Evolutionary conservation across 2,888 invertebrate genomes (phyloP), one percentile per base, ranked within the genome.

Genomic region (Spilarctia lutea): DNA sequence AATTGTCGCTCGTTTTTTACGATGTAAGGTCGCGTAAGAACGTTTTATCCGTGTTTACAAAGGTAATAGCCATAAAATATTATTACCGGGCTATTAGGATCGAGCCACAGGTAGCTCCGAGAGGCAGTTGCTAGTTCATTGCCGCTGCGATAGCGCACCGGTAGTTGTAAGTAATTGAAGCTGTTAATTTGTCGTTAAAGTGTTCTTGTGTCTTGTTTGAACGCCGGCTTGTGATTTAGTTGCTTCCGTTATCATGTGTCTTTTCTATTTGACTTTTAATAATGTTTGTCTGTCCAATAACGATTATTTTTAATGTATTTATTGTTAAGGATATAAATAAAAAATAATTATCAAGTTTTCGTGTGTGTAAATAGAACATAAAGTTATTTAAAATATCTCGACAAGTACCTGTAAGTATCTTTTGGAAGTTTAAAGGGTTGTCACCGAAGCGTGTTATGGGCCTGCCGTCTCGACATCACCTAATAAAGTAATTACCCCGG

Each of bases 41-140:
- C 90, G 88, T 92, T 93, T 92, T 92, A 92, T 90, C 90, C 92
- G 89, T 94, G 93, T 94, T 94, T 94, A 93, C 92, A 93, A 92
- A 92, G 93, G 93, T 93, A 94, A 92, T 91, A 91, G 93, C 92
- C 93, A 92, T 95, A 95, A 94, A 95, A 93, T 93, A 94, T 93
- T 94, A 94, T 94, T 94, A 93, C 93, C 89, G 89, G 88, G 91
- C 92, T 91, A 91, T 93, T 93, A 93, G 88, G 85, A 88, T 84
- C 87, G 90, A 94, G 93, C 94, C 91, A 94, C 95, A 95, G 95
- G 95, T 95, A 94, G 92, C 89, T 88, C 87, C 87, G 87, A 88
- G 90, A 87, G 88, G 86, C 87, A 87, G 88, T 90, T 85, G 89
- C 90, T 92, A 91, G 93, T 92, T 91, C 92, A 91, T 89, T 92